Evolutionary conservation across 2,113 vertebrate species (phyloP), one percentile per base, ranked within the genome.

Genomic region (Boulengeromyrus knoepffleri): DNA sequence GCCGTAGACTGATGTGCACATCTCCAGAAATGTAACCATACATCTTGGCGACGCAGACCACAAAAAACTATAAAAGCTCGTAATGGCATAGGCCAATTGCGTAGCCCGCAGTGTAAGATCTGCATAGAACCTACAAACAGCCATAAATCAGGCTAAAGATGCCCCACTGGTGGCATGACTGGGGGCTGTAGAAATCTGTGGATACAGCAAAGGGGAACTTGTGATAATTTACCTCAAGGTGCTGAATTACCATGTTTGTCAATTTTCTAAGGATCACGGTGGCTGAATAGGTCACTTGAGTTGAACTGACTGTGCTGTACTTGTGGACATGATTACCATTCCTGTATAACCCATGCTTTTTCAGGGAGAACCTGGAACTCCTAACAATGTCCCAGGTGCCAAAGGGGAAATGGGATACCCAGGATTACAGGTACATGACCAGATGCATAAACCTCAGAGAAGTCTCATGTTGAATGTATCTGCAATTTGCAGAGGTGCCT

Each of bases 321-420:
- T 77, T 77, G 13, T 36, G 15, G 70, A 9, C 13, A 80, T 42
- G n/a, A 42, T 19, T 80, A 39, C 5, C 15, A 42, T 80, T 42
- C 47, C 74, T 84, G 27, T 89, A 21, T 87, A 53, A 27, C 27
- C 87, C 91, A 87, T 90, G 87, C 86, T 93, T 92, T 89, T 89
- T 66, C 91, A 98, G 97, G 97, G 97, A 1, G 92, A 95, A 89
- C 88, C 96, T 39, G 97, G 98, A 1, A 17, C 13, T 24, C 93
- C 94, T 84, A 96, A 93, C 93, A 93, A 87, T 3, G 1, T 62
- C 9, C 88, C 24, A 27, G 97, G 97, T 90, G 89, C 94, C 47
- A 96, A 95, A 90, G 98, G 97, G 92, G 95, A 95, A 8, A 90
- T 90, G 1, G 98, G 98, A 89, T 95, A 94, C 45, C 8, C 12